Percentiles rank a stretch among this genome's conserved stretches.
phyloP scores from a whole-genome alignment of 2,113 vertebrate genomes.

The Anguilla japonica region DNA sequence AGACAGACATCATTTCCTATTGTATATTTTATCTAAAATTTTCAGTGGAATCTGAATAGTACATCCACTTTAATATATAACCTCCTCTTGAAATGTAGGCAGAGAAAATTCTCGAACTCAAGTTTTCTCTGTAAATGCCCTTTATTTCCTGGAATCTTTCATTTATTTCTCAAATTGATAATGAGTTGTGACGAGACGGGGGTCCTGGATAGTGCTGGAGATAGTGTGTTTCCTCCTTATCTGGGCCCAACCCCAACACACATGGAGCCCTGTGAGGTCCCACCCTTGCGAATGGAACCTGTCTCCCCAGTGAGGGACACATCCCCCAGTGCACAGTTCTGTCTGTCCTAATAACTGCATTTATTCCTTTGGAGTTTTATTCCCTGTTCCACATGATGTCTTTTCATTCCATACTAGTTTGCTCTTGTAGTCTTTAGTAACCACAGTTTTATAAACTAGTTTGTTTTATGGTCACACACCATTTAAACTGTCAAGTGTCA shows the following conservation, averaged over 20 bases:
- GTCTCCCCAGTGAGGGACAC: constrained; percentile 36
- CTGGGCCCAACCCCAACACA: constrained; percentile 50
- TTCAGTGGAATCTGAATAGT: too few relatives aligned
- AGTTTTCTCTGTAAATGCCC: constrained; percentile 47
- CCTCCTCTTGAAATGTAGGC: neutral
- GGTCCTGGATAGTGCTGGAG: constrained; percentile 37
- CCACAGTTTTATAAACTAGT: neutral
- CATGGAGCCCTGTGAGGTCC: constrained; percentile 43
- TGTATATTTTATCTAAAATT: too few relatives aligned
- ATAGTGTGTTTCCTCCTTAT: constrained; percentile 66
- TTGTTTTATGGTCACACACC: neutral
- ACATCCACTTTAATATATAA: neutral
- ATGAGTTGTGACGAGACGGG: constrained; percentile 38
- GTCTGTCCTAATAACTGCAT: too few relatives aligned
- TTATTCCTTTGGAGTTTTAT: neutral
- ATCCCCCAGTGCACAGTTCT: constrained; percentile 24
- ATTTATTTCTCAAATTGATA: constrained; percentile 58
- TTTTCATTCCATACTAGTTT: neutral
- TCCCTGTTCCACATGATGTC: neutral
- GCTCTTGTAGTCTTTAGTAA: neutral
- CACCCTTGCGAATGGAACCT: constrained; percentile 57
- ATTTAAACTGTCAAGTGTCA: too few relatives aligned
- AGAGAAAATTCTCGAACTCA: constrained; percentile 4
- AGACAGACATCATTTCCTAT: too few relatives aligned
- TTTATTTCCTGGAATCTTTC: constrained; percentile 35